Evolutionary conservation across 2,888 invertebrate species (phyloP).

Genomic region (Melangyna quadrimaculata): DNA sequence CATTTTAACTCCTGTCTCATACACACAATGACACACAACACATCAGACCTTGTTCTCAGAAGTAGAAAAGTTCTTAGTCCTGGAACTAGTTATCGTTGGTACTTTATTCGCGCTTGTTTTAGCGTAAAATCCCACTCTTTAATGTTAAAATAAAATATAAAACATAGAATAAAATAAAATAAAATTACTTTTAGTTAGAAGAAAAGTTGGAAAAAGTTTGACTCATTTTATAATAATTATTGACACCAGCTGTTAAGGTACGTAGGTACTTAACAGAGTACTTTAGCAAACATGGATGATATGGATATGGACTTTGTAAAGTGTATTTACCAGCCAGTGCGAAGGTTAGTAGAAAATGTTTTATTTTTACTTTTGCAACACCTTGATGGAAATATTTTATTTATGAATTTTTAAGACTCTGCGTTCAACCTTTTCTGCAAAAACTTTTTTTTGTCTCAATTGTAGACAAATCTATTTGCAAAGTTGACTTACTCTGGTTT

Average conservation of each 20-base stretch:
- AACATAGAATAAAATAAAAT: not conserved
- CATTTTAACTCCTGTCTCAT: constrained; percentile 28
- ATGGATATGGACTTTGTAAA: constrained; percentile 71
- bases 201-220: constrained; percentile 39
- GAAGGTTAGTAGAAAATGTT: constrained; percentile 14
- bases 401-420: no score
- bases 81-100: constrained; percentile 54
- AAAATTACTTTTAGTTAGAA: not conserved
- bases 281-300: constrained; percentile 45
- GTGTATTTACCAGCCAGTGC: constrained; percentile 67
- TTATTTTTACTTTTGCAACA: not conserved
- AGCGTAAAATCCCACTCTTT: constrained; percentile 25
- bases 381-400: not conserved
- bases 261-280: not conserved
- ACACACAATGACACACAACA: constrained; percentile 30
- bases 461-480: no score
- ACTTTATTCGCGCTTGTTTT: constrained; percentile 56
- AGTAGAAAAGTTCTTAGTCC: constrained; percentile 51
- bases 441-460: no score
- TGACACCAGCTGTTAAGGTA: not conserved
- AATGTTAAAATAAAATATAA: not conserved
- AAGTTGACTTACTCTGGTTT: no score
- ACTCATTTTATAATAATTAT: not conserved
- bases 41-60: constrained; percentile 12
- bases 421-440: no score